These are phyloP conservation scores for Actenoides lindsayi DNA, from an alignment of 2,113 vertebrate species.

Conservation along the genomic window DNA sequence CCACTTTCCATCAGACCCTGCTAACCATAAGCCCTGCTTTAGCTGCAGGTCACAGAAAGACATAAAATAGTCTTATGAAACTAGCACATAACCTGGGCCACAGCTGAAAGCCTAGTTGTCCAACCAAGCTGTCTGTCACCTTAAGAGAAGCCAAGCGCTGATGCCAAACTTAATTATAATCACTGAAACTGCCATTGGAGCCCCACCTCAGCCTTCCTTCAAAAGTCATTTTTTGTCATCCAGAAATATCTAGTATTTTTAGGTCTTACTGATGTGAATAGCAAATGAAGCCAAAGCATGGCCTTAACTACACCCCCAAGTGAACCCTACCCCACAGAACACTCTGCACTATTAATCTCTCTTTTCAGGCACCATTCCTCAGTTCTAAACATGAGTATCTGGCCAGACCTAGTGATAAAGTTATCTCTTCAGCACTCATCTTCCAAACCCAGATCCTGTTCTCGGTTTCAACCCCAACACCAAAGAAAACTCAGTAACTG, in stretches of 20 bases:
- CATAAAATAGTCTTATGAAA: background rate
- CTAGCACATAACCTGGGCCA: background rate
- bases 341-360: background rate
- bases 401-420: background rate
- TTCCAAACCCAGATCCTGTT: background rate
- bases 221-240: background rate
- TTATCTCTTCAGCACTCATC: background rate
- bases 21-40: background rate
- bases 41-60: background rate
- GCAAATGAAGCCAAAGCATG: background rate
- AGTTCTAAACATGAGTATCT: background rate
- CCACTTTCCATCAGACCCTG: background rate
- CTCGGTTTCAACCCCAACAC: background rate
- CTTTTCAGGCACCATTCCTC: background rate
- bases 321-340: background rate
- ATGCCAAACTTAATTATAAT: background rate
- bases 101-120: background rate
- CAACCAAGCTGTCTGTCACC: background rate
- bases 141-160: background rate
- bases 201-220: background rate
- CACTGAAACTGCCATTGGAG: background rate
- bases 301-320: background rate
- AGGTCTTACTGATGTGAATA: background rate
- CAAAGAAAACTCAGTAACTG: background rate
- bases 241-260: background rate